Evolutionary conservation across 2,113 vertebrate genomes (phyloP), one percentile per base, ranked within the genome.

Genomic region (Eptesicus fuscus): DNA sequence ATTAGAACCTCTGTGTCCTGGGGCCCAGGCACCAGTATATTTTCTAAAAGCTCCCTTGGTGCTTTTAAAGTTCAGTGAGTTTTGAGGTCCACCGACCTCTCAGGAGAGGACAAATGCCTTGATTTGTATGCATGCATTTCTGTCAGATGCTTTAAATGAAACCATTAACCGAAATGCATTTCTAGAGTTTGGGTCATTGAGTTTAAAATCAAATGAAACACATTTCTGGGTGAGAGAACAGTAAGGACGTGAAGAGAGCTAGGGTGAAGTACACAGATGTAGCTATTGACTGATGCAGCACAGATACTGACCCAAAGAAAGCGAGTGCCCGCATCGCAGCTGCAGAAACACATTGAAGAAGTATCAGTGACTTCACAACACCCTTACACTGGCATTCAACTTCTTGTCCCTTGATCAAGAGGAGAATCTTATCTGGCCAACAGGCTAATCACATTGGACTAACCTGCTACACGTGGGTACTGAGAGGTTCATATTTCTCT

Each of bases 141-240:
- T 94, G 79, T 94, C 65, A 91, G 51, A 87, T 96, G 65, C 87
- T 95, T 94, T 95, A 94, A 96, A 90, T 94, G 87, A 97, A 94
- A 94, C 80, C 94, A 78, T 93, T 96, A 96, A 93, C 83, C 47
- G 71, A 96, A 96, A 95, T 85, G 28, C 44, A 90, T 88, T 94
- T 71, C 40, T 71, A 92, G 87, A 93, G 83, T 95, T 93, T 0
- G 7, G 91, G n/a, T 96, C 96, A 97, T 92, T 97, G 88, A 96
- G 89, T 96, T 96, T 87, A 91, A 95, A 96, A 93, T 95, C 28
- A 96, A 96, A 96, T 90, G 79, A 95, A 97, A 95, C 93, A 47
- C 69, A 80, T 88, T 96, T 95, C 84, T 88, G 71, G 84, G 69
- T 96, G 96, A 94, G 47, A 91, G 70, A 83, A 94, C 25, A 86